A percentile compares a stretch with the other conserved stretches of the same genome.
phyloP scores from a whole-genome alignment of 1,140 invertebrate genomes.

The Brachionus paranguensis region DNA sequence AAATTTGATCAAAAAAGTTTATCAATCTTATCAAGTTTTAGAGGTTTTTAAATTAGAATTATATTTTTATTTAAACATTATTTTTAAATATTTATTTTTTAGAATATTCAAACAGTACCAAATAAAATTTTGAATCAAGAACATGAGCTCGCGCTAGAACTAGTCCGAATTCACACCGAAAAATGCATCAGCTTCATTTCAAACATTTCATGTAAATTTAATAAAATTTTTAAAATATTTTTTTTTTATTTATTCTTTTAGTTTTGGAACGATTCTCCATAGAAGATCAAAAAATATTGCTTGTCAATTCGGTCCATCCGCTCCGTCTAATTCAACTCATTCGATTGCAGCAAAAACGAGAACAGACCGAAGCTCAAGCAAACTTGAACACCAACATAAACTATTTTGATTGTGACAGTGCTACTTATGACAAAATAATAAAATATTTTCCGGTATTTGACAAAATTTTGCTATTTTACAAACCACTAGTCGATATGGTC shows the following conservation, averaged over 20 bases:
- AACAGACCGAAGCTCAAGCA: slow-evolving; percentile 9
- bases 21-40: background rate
- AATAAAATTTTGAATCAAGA: slow-evolving; percentile 11
- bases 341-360: background rate
- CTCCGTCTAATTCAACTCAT: slow-evolving; percentile 8
- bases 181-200: slow-evolving; percentile 11
- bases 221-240: background rate
- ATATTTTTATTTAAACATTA: background rate
- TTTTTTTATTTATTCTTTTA: background rate
- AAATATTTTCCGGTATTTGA: slow-evolving; percentile 5
- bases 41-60: background rate
- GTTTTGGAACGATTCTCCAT: background rate
- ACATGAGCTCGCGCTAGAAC: background rate
- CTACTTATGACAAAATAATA: background rate
- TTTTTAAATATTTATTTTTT: background rate
- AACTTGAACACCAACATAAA: background rate
- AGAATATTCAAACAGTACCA: background rate
- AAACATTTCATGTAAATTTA: slow-evolving; percentile 31
- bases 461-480: background rate
- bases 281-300: background rate
- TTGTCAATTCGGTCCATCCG: background rate
- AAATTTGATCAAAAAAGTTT: background rate
- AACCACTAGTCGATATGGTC: background rate
- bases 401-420: slow-evolving; percentile 7
- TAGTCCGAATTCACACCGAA: slow-evolving; percentile 5